Conservation (phyloP, 1,140 invertebrate genomes). For the Temnothorax nylanderi region DNA sequence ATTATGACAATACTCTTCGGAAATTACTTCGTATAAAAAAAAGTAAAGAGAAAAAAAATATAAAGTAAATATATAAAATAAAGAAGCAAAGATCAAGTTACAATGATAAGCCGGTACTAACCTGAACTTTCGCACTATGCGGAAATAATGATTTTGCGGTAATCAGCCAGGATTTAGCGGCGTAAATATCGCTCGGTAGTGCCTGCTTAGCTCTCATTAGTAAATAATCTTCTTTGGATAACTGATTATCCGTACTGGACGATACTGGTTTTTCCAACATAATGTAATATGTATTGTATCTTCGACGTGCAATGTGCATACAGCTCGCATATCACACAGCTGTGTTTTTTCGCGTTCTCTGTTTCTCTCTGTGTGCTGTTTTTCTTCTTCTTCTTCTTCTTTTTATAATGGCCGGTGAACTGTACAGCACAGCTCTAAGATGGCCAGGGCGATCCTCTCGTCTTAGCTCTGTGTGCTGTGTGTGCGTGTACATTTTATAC, state of each 20-base stretch:
- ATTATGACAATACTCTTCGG: background rate
- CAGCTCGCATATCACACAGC: background rate
- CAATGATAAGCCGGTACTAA: conserved; percentile 74
- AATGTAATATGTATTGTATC: conserved; percentile 31
- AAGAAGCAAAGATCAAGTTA: background rate
- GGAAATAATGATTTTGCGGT: conserved; percentile 95
- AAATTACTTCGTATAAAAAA: background rate
- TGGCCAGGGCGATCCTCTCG: no score
- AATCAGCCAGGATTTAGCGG: conserved; percentile 96
- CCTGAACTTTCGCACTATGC: conserved; percentile 94
- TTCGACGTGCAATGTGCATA: background rate
- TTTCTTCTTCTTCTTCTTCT: no score
- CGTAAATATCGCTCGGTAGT: conserved; percentile 89
- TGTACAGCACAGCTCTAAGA: no score
- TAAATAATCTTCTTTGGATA: conserved; percentile 92
- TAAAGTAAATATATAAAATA: conserved; percentile 20
- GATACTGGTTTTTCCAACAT: conserved; percentile 80
- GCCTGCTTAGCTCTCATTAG: conserved; percentile 91
- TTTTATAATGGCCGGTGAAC: no score
- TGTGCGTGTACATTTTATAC: background rate
- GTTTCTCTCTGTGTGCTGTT: no score
- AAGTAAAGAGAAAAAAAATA: background rate
- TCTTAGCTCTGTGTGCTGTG: background rate
- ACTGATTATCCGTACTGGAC: conserved; percentile 75
- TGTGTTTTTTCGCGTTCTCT: background rate